A percentile compares a stretch with the other conserved stretches of the same genome.
These are phyloP conservation scores for Phaenicophaeus curvirostris DNA, from an alignment of 2,797 vertebrate genomes.

Conservation along the genomic window DNA sequence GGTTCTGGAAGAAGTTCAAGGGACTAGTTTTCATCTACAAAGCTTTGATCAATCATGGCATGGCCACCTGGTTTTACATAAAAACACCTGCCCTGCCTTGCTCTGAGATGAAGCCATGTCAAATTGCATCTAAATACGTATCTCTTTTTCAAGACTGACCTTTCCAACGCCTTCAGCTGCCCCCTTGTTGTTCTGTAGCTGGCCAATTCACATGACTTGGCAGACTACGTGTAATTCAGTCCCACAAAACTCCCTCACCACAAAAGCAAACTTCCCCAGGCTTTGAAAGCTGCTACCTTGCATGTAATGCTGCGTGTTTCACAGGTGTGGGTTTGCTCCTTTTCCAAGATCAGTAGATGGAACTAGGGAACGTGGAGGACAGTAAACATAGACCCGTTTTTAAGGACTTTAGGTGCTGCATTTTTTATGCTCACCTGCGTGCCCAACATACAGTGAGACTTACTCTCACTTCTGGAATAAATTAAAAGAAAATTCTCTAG, in stretches of 20 bases:
- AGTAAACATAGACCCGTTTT: neutral
- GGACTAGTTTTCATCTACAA: neutral
- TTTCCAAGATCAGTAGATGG: accelerated
- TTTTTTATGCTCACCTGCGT: neutral
- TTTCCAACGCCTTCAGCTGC: neutral
- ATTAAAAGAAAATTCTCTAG: neutral
- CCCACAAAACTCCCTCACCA: neutral
- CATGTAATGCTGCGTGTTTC: neutral
- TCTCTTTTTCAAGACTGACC: neutral
- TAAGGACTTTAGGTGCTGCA: neutral
- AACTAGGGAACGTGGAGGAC: neutral
- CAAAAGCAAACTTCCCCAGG: neutral
- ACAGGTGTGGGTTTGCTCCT: neutral
- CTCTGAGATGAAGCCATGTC: neutral
- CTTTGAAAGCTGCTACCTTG: neutral
- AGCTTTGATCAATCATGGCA: neutral
- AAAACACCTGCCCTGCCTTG: neutral
- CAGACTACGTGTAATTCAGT: neutral
- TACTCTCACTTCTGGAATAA: neutral
- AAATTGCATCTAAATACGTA: neutral
- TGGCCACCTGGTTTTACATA: neutral
- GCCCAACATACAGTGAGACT: neutral
- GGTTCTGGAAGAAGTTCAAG: neutral
- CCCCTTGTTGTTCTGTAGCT: accelerated
- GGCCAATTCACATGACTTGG: neutral